These are phyloP conservation scores for Pogonognathellus flavescens DNA, from an alignment of 1,140 invertebrate genomes.

Conservation along the genomic window DNA sequence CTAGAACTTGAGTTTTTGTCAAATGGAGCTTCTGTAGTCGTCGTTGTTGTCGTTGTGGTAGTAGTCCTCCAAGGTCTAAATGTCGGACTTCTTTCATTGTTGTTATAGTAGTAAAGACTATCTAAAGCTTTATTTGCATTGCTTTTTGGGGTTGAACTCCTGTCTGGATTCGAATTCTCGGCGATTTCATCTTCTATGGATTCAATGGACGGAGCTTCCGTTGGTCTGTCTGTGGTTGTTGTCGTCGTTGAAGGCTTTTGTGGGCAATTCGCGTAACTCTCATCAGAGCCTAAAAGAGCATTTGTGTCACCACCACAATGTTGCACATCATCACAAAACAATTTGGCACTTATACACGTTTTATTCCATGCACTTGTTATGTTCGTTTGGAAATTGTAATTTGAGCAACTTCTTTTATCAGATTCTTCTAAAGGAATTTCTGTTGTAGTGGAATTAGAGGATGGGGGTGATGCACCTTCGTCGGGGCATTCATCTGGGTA, in stretches of 20 bases:
- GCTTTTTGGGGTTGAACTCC: slow-evolving; percentile 11
- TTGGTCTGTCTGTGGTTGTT: slow-evolving; percentile 37
- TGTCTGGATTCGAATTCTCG: slow-evolving; percentile 20
- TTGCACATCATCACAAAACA: slow-evolving; percentile 57
- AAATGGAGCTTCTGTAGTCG: neutral
- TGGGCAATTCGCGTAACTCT: slow-evolving; percentile 48
- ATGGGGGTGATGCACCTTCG: neutral
- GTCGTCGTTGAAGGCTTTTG: slow-evolving; percentile 50
- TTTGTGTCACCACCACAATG: slow-evolving; percentile 58
- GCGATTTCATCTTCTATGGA: slow-evolving; percentile 24
- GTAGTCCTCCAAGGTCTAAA: slow-evolving; percentile 22
- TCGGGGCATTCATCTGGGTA: slow-evolving; percentile 39
- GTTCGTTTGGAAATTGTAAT: slow-evolving; percentile 37
- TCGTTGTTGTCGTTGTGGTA: neutral
- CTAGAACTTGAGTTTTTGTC: slow-evolving; percentile 19
- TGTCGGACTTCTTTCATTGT: neutral
- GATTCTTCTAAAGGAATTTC: neutral
- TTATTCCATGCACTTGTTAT: slow-evolving; percentile 39
- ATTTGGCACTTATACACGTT: slow-evolving; percentile 58
- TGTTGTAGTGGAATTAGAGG: neutral
- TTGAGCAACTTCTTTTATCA: slow-evolving; percentile 23
- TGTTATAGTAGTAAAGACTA: slow-evolving; percentile 20
- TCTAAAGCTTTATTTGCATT: slow-evolving; percentile 37
- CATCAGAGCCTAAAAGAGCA: slow-evolving; percentile 46
- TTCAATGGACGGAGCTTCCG: slow-evolving; percentile 20